These are phyloP conservation scores for Thripadectes ignobilis DNA, from an alignment of 2,797 vertebrate genomes.

Conservation along the genomic window DNA sequence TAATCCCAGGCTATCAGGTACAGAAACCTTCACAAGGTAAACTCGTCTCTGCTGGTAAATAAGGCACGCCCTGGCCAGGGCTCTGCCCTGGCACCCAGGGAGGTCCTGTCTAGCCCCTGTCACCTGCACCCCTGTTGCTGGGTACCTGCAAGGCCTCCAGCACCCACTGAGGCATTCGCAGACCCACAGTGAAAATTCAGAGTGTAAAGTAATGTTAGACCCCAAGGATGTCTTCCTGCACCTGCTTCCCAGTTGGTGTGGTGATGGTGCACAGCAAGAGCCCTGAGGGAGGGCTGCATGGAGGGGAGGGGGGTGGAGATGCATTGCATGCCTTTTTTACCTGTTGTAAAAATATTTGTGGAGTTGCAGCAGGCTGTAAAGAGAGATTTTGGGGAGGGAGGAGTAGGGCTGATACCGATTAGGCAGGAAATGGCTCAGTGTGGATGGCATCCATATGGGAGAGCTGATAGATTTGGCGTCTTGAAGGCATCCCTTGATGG, in stretches of 20 bases:
- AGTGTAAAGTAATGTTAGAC: not conserved
- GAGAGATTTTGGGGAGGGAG: not conserved
- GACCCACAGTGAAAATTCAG: not conserved
- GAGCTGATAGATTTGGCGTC: slow-evolving; percentile 72
- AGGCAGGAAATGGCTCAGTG: slow-evolving; percentile 64
- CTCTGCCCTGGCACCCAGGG: not conserved
- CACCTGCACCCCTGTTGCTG: not conserved
- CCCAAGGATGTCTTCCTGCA: not conserved
- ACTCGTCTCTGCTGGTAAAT: slow-evolving; percentile 35
- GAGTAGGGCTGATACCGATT: slow-evolving; percentile 40
- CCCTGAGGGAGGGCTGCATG: not conserved
- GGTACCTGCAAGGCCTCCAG: not conserved
- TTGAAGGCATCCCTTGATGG: slow-evolving; percentile 65
- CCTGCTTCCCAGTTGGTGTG: not conserved
- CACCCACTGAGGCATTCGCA: rapidly evolving
- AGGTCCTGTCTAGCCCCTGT: not conserved
- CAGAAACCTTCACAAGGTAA: slow-evolving; percentile 14
- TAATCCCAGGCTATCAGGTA: slow-evolving; percentile 53
- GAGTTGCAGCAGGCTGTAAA: slow-evolving; percentile 18
- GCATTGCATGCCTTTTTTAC: not conserved
- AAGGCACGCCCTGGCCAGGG: slow-evolving; percentile 5
- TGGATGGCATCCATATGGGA: slow-evolving; percentile 73
- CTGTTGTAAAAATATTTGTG: slow-evolving; percentile 49
- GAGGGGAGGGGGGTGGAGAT: rapidly evolving
- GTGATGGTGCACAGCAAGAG: rapidly evolving